Percentiles rank a stretch among this genome's conserved stretches.
phyloP scores from a whole-genome alignment of 2,797 vertebrate genomes.

The Novumbra hubbsi region DNA sequence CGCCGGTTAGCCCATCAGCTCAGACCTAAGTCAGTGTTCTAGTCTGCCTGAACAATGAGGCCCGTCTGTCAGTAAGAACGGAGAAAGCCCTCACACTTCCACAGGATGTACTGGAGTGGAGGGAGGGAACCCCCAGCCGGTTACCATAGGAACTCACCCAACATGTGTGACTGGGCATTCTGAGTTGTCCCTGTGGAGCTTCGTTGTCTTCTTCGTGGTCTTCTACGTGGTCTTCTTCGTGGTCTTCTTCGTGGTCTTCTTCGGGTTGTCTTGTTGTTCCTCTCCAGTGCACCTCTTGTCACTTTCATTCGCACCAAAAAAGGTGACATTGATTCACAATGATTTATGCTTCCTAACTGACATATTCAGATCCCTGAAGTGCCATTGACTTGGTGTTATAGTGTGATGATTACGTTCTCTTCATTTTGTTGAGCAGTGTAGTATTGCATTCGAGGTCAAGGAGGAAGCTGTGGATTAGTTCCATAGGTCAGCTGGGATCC shows the following conservation, averaged over 20 bases:
- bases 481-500: slow-evolving; percentile 27
- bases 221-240: no score
- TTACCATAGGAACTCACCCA: background rate
- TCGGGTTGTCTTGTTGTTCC: no score
- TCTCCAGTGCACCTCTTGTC: no score
- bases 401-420: no score
- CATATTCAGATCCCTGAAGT: no score
- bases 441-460: slow-evolving; percentile 27
- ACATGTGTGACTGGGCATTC: slow-evolving; percentile 56
- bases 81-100: background rate
- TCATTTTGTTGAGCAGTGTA: no score
- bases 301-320: no score
- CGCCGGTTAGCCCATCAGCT: slow-evolving; percentile 15
- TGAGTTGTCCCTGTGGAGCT: slow-evolving; percentile 41
- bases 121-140: background rate
- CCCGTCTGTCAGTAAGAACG: background rate
- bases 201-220: no score
- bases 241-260: no score
- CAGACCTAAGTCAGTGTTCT: background rate
- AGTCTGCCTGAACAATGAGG: background rate
- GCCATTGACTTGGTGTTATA: no score
- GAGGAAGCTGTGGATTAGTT: slow-evolving; percentile 35
- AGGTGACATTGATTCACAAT: no score
- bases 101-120: background rate
- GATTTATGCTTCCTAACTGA: no score